These are phyloP conservation scores for Lasioglossum calceatum DNA, from an alignment of 2,888 invertebrate species.

Conservation along the genomic window DNA sequence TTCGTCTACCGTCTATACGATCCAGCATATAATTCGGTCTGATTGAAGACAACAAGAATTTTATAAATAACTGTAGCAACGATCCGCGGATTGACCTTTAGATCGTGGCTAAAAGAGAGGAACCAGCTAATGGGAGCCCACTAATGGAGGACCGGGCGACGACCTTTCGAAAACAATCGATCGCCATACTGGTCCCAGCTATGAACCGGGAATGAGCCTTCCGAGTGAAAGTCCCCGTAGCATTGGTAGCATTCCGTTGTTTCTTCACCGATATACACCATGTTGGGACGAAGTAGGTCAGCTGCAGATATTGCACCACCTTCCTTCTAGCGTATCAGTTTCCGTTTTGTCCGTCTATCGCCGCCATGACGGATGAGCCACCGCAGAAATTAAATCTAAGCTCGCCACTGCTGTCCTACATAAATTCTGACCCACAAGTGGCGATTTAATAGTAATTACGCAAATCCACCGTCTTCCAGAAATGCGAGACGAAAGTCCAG, in stretches of 20 bases:
- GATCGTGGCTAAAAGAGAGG: slow-evolving; percentile 69
- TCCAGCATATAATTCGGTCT: neutral
- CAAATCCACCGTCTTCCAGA: neutral
- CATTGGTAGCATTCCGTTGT: slow-evolving; percentile 79
- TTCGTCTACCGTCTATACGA: slow-evolving; percentile 32
- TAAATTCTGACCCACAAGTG: no score
- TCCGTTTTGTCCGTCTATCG: slow-evolving; percentile 53
- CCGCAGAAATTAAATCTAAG: neutral
- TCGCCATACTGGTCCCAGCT: slow-evolving; percentile 71
- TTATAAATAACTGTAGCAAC: slow-evolving; percentile 53
- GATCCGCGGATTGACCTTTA: slow-evolving; percentile 51
- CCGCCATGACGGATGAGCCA: neutral
- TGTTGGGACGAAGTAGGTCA: slow-evolving; percentile 75
- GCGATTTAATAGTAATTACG: neutral
- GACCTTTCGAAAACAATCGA: slow-evolving; percentile 81
- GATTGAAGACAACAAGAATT: slow-evolving; percentile 10
- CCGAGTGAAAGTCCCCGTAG: slow-evolving; percentile 79
- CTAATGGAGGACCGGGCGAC: slow-evolving; percentile 75
- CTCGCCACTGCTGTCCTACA: neutral
- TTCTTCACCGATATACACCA: slow-evolving; percentile 76
- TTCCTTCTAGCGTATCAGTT: slow-evolving; percentile 66
- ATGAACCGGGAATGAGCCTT: slow-evolving; percentile 73
- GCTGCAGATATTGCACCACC: slow-evolving; percentile 78
- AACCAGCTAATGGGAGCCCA: slow-evolving; percentile 74
- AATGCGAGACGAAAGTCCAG: neutral